These are phyloP conservation scores for Branchipolynoe longqiensis DNA, from an alignment of 2,888 invertebrate genomes.

Conservation along the genomic window DNA sequence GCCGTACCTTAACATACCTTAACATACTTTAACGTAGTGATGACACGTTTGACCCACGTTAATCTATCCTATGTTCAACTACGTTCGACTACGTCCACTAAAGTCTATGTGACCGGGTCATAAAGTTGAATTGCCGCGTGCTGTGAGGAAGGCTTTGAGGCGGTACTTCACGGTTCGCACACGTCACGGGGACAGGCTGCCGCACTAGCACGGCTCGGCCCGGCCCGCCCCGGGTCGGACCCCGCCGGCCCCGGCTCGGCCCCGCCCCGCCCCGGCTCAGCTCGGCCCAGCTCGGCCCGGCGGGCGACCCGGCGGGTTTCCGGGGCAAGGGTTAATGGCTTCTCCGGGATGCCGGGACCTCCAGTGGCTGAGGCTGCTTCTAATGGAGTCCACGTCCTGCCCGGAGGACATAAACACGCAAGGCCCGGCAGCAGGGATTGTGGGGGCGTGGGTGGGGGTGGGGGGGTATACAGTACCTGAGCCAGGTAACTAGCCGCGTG, in stretches of 20 bases:
- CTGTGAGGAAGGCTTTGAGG: no score
- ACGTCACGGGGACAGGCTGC: no score
- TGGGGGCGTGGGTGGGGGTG: background rate
- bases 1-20: no score
- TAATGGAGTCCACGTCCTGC: constrained; percentile 44
- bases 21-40: no score
- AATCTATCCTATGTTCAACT: no score
- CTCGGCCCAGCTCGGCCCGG: background rate
- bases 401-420: constrained; percentile 43
- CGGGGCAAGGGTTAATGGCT: constrained; percentile 43
- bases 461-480: constrained; percentile 5
- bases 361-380: constrained; percentile 34
- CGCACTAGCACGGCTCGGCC: no score
- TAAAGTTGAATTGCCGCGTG: no score
- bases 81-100: no score
- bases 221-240: no score
- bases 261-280: background rate
- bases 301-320: constrained; percentile 7
- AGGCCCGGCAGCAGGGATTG: background rate
- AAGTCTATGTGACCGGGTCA: no score
- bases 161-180: no score
- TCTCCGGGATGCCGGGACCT: constrained; percentile 12
- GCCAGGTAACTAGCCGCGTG: constrained; percentile 12
- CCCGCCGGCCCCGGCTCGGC: background rate
- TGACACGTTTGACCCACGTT: no score